Percentiles rank a stretch among this genome's conserved stretches.
Evolutionary conservation across 2,797 vertebrate species (phyloP).

Genomic region (Sebastes reedi): DNA sequence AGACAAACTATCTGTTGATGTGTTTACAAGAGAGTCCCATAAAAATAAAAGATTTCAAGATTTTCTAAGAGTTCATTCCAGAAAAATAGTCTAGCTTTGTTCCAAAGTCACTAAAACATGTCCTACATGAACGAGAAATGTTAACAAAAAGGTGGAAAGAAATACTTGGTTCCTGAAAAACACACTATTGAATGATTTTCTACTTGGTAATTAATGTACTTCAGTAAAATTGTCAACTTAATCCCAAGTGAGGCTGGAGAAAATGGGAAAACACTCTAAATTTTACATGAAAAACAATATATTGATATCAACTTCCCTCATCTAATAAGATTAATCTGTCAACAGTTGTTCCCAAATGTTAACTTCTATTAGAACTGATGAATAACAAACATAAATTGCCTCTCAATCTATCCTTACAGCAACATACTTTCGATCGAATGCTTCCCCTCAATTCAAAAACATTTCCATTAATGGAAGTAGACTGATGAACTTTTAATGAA

Average conservation of each 20-base stretch:
- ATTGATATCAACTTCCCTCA: background rate
- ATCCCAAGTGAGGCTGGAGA: background rate
- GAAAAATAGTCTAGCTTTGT: background rate
- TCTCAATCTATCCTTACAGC: background rate
- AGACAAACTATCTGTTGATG: background rate
- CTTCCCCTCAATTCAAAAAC: background rate
- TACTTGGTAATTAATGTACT: background rate
- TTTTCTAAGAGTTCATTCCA: background rate
- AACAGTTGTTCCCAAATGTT: background rate
- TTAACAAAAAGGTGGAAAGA: background rate
- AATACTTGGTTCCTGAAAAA: background rate
- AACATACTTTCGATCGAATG: background rate
- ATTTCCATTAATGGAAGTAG: background rate
- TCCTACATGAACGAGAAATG: background rate
- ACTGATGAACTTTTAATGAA: background rate
- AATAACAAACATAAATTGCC: background rate
- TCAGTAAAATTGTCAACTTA: background rate
- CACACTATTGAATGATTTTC: background rate
- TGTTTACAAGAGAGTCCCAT: background rate
- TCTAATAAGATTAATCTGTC: background rate
- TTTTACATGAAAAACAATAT: background rate
- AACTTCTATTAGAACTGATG: background rate
- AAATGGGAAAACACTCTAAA: background rate
- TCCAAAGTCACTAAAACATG: background rate
- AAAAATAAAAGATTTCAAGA: background rate